phyloP scores from a whole-genome alignment of 2,888 invertebrate genomes.

The Stenchaetothrips biformis region DNA sequence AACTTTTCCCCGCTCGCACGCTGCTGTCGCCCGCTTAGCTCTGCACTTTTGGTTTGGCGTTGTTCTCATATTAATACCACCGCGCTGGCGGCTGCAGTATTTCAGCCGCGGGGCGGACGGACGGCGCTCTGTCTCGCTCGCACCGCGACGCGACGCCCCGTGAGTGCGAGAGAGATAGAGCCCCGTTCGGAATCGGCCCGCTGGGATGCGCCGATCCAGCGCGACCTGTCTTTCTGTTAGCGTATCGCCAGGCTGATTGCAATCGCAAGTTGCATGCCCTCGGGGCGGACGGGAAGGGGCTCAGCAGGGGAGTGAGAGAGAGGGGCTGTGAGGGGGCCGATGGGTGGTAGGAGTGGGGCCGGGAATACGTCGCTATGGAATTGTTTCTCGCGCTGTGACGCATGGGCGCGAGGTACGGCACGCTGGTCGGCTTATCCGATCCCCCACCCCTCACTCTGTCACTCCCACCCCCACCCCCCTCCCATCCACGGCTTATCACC shows the following conservation, averaged over 20 bases:
- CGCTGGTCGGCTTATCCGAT: not conserved
- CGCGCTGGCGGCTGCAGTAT: too few species aligned
- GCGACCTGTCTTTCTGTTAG: not conserved
- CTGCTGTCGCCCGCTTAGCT: not conserved
- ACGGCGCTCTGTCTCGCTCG: not conserved
- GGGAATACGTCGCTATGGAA: not conserved
- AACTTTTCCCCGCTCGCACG: not conserved
- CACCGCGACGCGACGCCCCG: not conserved
- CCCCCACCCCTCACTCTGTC: not conserved
- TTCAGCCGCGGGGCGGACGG: too few species aligned
- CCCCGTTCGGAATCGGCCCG: too few species aligned
- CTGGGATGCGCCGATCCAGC: too few species aligned
- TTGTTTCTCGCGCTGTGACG: conserved; percentile 4
- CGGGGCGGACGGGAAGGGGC: not conserved
- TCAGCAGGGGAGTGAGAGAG: not conserved
- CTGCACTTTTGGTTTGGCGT: too few species aligned
- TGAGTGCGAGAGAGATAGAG: not conserved
- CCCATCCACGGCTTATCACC: not conserved
- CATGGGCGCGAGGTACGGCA: not conserved
- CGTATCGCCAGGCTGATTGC: not conserved
- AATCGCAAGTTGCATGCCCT: not conserved
- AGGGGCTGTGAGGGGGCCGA: not conserved
- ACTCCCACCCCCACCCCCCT: not conserved
- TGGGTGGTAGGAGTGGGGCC: too few species aligned
- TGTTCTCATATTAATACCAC: too few species aligned